Percentiles rank a stretch among this genome's conserved stretches.
These are phyloP conservation scores for Stomorhina lunata DNA, from an alignment of 2,888 invertebrate genomes.

Conservation along the genomic window DNA sequence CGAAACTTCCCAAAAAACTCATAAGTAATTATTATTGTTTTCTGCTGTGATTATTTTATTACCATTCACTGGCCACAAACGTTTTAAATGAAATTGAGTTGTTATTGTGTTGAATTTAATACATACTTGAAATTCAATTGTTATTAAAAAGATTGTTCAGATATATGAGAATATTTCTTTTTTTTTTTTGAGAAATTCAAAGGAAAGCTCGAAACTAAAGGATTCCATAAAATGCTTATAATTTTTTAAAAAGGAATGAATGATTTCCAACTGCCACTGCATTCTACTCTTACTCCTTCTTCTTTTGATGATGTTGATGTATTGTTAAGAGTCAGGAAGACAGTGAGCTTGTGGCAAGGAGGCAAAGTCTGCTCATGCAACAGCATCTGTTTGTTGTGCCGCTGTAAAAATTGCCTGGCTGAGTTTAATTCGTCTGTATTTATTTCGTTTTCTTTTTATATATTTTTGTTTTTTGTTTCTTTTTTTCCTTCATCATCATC, in stretches of 20 bases:
- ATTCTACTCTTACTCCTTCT: no score
- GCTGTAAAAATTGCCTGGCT: slow-evolving; percentile 1
- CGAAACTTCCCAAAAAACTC: no score
- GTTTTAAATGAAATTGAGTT: slow-evolving; percentile 17
- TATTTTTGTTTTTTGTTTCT: background rate
- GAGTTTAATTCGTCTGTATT: slow-evolving; percentile 24
- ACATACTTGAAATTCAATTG: slow-evolving; percentile 44
- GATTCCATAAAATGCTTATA: slow-evolving; percentile 29
- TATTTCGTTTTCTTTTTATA: background rate
- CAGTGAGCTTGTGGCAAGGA: no score
- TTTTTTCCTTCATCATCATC: slow-evolving; percentile 38
- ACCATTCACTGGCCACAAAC: slow-evolving; percentile 54
- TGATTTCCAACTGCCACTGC: slow-evolving; percentile 25
- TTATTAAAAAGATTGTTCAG: slow-evolving; percentile 35
- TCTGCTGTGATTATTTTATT: no score
- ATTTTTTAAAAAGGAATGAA: slow-evolving; percentile 16
- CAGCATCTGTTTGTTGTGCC: slow-evolving; percentile 25
- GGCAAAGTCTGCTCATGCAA: background rate
- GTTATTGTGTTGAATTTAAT: background rate
- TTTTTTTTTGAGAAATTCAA: slow-evolving; percentile 29
- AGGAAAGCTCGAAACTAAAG: slow-evolving; percentile 37
- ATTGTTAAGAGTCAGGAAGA: no score
- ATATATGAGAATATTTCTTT: background rate
- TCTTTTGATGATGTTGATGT: background rate
- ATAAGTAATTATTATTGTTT: slow-evolving; percentile 30